Percentiles rank a stretch among this genome's conserved stretches.
These are phyloP conservation scores for Gobiocypris rarus DNA, from an alignment of 2,113 vertebrate species.

Conservation along the genomic window DNA sequence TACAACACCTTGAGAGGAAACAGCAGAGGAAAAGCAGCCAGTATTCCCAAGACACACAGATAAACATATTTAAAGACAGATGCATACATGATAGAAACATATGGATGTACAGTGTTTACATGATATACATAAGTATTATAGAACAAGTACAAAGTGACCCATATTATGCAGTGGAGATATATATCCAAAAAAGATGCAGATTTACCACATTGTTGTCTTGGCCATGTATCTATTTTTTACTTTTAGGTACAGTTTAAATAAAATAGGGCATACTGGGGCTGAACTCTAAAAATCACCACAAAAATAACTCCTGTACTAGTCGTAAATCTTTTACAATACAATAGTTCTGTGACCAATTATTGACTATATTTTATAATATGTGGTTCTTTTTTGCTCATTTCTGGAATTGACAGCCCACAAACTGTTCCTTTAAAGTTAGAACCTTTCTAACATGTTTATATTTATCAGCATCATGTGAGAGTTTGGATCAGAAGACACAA, in stretches of 20 bases:
- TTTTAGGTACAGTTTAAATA: not conserved
- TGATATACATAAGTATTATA: not conserved
- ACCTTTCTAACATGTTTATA: not conserved
- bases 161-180: not conserved
- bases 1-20: constrained; percentile 73
- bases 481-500: not conserved
- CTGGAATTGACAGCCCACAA: not conserved
- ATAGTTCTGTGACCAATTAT: not conserved
- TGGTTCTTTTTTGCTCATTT: not conserved
- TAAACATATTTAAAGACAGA: constrained; percentile 49
- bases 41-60: constrained; percentile 52
- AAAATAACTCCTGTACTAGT: no score
- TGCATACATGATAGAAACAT: not conserved
- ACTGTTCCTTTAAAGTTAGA: not conserved
- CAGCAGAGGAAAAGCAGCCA: constrained; percentile 64
- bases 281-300: no score
- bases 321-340: not conserved
- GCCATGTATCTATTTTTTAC: not conserved
- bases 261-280: no score
- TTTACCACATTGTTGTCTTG: not conserved
- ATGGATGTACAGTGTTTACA: not conserved
- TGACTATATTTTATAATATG: not conserved
- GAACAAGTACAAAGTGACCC: not conserved
- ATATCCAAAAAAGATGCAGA: not conserved
- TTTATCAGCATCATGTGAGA: no score